A percentile compares a stretch with the other conserved stretches of the same genome.
These are phyloP conservation scores for Onychomys torridus DNA, from an alignment of 2,797 vertebrate species.

Conservation along the genomic window DNA sequence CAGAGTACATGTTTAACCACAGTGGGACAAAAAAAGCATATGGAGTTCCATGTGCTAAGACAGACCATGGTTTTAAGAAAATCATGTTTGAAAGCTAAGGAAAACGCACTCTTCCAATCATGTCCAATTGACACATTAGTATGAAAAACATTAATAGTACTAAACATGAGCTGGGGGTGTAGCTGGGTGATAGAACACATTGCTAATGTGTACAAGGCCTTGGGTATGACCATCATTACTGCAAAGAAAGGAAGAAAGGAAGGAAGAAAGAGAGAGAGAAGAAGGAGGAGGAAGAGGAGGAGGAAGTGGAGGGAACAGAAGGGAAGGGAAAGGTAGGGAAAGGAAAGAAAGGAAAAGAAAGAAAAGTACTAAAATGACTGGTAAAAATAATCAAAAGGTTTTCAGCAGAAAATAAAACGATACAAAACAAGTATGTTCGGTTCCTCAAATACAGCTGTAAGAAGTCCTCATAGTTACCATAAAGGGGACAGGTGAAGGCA, in stretches of 20 bases:
- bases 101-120: background rate
- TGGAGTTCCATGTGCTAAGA: background rate
- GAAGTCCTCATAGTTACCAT: background rate
- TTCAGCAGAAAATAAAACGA: constrained; percentile 31
- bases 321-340: too few species aligned
- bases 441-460: background rate
- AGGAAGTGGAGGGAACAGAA: background rate
- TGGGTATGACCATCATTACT: background rate
- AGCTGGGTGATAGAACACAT: background rate
- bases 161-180: background rate
- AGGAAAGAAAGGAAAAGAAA: background rate
- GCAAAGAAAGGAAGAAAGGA: background rate
- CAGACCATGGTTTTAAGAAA: background rate
- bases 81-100: background rate
- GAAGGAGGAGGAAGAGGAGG: too few species aligned
- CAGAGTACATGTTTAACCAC: background rate
- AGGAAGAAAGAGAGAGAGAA: background rate
- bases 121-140: background rate
- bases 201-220: background rate
- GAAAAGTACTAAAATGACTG: background rate
- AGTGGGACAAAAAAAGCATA: background rate
- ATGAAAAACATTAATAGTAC: background rate
- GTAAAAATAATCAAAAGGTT: constrained; percentile 41
- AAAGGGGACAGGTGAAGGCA: background rate
- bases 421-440: background rate